Evolutionary conservation across 2,113 vertebrate genomes (phyloP).

Genomic region (Bufo bufo): DNA sequence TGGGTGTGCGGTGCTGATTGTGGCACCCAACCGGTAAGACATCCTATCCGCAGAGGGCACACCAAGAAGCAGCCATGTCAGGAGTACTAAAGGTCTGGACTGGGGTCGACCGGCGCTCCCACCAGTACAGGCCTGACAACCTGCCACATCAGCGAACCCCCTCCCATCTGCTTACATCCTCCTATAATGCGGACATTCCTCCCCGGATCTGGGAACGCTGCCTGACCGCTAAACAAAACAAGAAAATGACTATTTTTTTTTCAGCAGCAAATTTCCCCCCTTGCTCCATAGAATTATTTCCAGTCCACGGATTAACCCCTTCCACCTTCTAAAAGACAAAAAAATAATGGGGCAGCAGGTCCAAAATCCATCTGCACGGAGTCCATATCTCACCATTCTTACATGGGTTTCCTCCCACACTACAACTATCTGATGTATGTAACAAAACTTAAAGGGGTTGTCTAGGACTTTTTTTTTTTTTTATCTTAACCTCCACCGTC

Average conservation of each 20-base stretch:
- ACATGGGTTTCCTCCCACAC: too few relatives aligned
- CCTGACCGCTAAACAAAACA: constrained; percentile 36
- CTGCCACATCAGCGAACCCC: constrained; percentile 31
- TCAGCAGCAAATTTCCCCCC: not conserved
- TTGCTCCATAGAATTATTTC: not conserved
- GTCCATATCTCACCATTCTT: too few relatives aligned
- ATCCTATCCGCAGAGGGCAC: too few relatives aligned
- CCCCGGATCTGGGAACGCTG: not conserved
- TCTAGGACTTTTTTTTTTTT: too few relatives aligned
- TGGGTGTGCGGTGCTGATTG: too few relatives aligned
- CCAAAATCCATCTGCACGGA: not conserved
- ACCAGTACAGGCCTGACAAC: not conserved
- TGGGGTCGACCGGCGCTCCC: not conserved
- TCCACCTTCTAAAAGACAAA: not conserved
- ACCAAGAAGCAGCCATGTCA: too few relatives aligned
- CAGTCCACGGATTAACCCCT: not conserved
- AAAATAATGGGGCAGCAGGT: not conserved
- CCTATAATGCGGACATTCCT: not conserved
- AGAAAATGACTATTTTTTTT: not conserved
- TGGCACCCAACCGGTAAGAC: too few relatives aligned
- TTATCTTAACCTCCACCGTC: too few relatives aligned
- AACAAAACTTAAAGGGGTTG: too few relatives aligned
- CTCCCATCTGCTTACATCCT: not conserved
- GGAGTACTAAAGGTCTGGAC: not conserved
- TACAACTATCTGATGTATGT: too few relatives aligned